A percentile compares a stretch with the other conserved stretches of the same genome.
These are phyloP conservation scores for Cyanoramphus novaezelandiae DNA, from an alignment of 2,113 vertebrate genomes.

Conservation along the genomic window DNA sequence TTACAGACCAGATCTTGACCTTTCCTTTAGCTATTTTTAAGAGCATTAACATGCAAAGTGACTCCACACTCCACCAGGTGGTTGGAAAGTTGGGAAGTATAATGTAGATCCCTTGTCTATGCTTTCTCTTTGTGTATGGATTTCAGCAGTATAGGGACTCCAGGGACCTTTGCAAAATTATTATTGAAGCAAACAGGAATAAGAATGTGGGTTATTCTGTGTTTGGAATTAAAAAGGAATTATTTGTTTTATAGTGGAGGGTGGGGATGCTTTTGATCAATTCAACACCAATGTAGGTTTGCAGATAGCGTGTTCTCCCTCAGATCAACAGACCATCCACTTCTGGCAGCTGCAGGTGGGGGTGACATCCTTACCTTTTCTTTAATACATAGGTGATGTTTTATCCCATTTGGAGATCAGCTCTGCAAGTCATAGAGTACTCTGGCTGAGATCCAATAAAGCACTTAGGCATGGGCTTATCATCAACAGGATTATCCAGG, in stretches of 20 bases:
- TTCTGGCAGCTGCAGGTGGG: constrained; percentile 47
- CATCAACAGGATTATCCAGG: constrained; percentile 59
- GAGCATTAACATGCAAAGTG: neutral
- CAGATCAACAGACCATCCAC: neutral
- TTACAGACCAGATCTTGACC: neutral
- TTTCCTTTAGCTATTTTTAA: neutral
- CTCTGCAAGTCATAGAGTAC: neutral
- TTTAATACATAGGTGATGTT: constrained; percentile 36
- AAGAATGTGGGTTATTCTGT: neutral
- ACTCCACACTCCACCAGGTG: neutral
- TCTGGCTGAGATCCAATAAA: constrained; percentile 58
- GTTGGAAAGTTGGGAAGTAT: neutral
- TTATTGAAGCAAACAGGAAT: neutral
- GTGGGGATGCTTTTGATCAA: neutral
- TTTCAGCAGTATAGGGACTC: neutral
- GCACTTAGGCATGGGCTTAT: constrained; percentile 59
- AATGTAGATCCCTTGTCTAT: neutral
- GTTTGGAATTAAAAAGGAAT: neutral
- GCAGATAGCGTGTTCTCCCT: neutral
- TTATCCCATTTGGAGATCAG: constrained; percentile 41
- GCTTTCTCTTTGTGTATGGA: neutral
- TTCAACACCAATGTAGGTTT: neutral
- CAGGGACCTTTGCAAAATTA: neutral
- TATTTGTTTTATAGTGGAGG: neutral
- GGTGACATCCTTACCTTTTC: constrained; percentile 50